Evolutionary conservation across 2,888 invertebrate genomes (phyloP).

Genomic region (Hydrotaea diabolus): DNA sequence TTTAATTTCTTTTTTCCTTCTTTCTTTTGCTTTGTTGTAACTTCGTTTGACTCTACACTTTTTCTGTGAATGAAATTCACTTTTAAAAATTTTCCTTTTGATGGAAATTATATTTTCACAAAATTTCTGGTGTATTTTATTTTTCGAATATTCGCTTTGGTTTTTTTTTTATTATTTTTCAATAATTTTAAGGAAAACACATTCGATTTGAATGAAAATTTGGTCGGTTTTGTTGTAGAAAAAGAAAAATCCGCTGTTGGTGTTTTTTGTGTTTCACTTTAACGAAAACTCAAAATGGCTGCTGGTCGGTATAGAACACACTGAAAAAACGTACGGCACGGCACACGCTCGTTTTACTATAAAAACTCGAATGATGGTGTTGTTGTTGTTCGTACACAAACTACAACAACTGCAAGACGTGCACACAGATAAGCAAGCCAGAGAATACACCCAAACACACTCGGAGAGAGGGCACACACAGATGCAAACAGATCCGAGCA

Average conservation of each 20-base stretch:
- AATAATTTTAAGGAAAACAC: not conserved
- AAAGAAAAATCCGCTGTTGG: conserved; percentile 45
- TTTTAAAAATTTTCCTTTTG: not conserved
- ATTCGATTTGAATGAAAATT: conserved; percentile 3
- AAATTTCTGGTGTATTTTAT: not conserved
- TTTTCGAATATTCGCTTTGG: not conserved
- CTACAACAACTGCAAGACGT: conserved; percentile 6
- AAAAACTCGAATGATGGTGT: conserved; percentile 38
- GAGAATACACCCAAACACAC: not conserved
- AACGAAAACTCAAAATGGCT: conserved; percentile 65
- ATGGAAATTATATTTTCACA: not conserved
- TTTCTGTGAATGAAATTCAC: not conserved
- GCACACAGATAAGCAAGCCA: conserved; percentile 4
- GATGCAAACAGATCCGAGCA: not conserved
- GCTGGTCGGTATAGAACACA: conserved; percentile 60
- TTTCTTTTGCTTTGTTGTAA: not conserved
- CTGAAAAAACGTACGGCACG: conserved; percentile 52
- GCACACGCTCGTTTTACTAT: conserved; percentile 67
- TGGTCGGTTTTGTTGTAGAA: conserved; percentile 29
- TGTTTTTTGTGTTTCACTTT: conserved; percentile 41
- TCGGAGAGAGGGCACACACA: conserved; percentile 28
- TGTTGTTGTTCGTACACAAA: conserved; percentile 58
- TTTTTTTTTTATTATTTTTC: not conserved
- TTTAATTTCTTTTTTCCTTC: not conserved
- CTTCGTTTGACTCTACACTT: not conserved